Evolutionary conservation across 2,888 invertebrate species (phyloP), one percentile per base, ranked within the genome.

Genomic region (Nymphalis c-album): DNA sequence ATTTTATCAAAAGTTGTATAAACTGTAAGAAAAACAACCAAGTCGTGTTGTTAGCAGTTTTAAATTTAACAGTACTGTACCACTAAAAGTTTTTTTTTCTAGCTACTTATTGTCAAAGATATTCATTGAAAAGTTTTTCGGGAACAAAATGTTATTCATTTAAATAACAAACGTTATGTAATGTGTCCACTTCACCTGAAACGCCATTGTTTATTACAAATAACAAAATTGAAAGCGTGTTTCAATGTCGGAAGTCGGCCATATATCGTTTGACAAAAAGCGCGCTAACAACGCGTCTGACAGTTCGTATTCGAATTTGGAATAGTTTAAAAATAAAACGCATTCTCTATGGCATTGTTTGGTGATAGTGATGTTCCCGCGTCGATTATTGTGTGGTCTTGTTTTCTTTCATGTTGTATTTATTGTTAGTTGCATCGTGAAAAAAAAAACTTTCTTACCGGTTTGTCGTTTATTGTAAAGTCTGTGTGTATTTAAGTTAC

Each of bases 211-310:
- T 64, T 73, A 45, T 68, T 75, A 71, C 67, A 70, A 74, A 67
- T 73, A 69, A 77, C 76, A 79, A 77, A 77, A 77, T 71, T 70
- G 61, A 62, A 65, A 72, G 63, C 70, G 70, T 72, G 71, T 72
- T 72, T 60, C 68, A 75, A 73, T 66, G 76, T 84, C 83, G 86
- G 86, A 86, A 85, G 84, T 80, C 69, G 68, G 76, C 70, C 76
- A 83, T 86, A 86, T 83, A 85, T 86, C 80, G 18, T 76, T 75
- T 78, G 76, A 73, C 72, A 80, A 80, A 81, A 84, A 82, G 83
- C 71, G 62, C 68, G 72, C 69, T 51, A 70, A 57, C 67, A 71
- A 47, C 47, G 68, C 50, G 31, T 64, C 63, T 72, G 74, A 73
- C 74, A 75, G 70, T 69, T 73, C 63, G 65, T 61, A 68, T 74